Base-by-base conservation (phyloP, 37 sponge, comb jelly and placozoan species). In the Eunapius fragilis region DNA sequence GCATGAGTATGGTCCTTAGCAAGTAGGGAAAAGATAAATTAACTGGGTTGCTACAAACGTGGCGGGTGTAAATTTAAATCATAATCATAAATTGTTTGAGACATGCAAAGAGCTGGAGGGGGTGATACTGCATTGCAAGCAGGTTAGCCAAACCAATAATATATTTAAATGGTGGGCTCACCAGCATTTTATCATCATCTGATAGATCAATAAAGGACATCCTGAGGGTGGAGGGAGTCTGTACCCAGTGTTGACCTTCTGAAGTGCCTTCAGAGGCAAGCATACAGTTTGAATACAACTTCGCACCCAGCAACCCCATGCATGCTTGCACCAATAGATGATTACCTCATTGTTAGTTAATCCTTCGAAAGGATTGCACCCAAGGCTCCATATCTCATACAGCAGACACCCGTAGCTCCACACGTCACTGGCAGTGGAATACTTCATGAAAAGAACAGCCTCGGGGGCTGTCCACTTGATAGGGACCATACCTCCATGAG, bases 381-480 rank as follows among this genome's bases (percentile, higher is more conserved):
- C 78, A 37, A 77, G 11, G 24, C 78, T 77, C 78, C 78, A 77
- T 77, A 77, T 77, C 47, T 77, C 78, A 34, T 77, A 77, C 78
- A 77, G 58, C 22, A 58, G 58, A 17, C 58, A 58, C 58, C 58
- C 58, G 14, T 58, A 58, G 58, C 58, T 58, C 58, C 58, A 58
- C 58, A 58, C 58, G 14, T 58, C 58, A 17, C 58, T 58, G 58
- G 58, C 58, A 58, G 58, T 58, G 22, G 58, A 58, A 19, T 58
- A 58, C 58, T 58, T 58, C 58, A 58, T 58, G 22, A 58, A 58
- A 19, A 12, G 14, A 0, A 58, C 58, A 17, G 58, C 58, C 14
- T 58, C 58, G 17, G 58, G 58, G 2, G 58, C 58, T 17, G 58
- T 58, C 58, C 58, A 58, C 58, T 58, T 58, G 17, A 58, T 19